Evolutionary conservation across 2,113 vertebrate genomes (phyloP).

Genomic region (Arenaria interpres): DNA sequence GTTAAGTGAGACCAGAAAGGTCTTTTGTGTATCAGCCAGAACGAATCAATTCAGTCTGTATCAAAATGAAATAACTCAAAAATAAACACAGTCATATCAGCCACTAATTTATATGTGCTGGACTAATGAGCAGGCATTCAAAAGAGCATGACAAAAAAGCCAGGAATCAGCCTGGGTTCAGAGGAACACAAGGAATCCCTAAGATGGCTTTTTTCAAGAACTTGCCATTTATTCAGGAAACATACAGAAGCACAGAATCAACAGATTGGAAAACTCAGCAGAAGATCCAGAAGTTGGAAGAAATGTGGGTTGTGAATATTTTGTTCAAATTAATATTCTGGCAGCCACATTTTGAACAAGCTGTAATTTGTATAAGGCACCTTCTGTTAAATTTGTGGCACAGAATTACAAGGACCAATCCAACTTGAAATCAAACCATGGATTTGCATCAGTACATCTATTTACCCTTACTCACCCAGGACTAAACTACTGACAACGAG

Average conservation of each 20-base stretch:
- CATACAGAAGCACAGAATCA: slow-evolving; percentile 26
- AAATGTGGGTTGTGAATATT: slow-evolving; percentile 50
- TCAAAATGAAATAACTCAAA: not conserved
- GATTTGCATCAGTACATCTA: slow-evolving; percentile 40
- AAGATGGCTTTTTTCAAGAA: not conserved
- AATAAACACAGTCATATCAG: not conserved
- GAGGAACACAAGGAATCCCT: not conserved
- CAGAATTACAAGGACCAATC: slow-evolving; percentile 50
- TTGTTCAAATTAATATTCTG: slow-evolving; percentile 78
- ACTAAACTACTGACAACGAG: not conserved
- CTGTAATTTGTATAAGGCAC: slow-evolving; percentile 71
- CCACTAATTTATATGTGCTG: not conserved
- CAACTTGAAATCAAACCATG: slow-evolving; percentile 59
- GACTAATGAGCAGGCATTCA: not conserved
- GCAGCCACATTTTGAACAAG: slow-evolving; percentile 73
- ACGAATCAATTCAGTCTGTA: not conserved
- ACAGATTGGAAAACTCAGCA: slow-evolving; percentile 61
- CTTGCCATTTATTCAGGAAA: slow-evolving; percentile 27
- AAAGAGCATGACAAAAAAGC: slow-evolving; percentile 30
- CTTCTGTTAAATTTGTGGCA: slow-evolving; percentile 75
- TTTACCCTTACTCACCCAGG: slow-evolving; percentile 36
- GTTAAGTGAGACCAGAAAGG: not conserved
- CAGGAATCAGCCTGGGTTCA: not conserved
- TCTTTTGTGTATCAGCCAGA: not conserved
- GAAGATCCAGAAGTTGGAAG: slow-evolving; percentile 47